These are phyloP conservation scores for Tinamus major DNA, from an alignment of 2,797 vertebrate species.

Conservation along the genomic window DNA sequence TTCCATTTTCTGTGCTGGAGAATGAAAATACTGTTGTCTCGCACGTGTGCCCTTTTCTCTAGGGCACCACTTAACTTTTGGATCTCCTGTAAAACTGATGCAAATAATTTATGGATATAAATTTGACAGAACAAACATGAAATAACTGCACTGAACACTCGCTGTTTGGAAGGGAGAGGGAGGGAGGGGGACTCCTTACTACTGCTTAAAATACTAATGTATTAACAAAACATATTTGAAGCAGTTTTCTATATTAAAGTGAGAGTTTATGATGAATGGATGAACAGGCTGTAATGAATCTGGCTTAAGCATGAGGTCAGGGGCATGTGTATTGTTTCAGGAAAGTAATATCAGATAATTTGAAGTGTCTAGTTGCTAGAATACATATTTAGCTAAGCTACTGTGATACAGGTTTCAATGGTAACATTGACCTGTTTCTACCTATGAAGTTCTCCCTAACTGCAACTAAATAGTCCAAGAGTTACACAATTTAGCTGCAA, in stretches of 20 bases:
- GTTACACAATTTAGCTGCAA: background rate
- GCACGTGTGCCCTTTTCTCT: background rate
- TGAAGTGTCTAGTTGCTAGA: background rate
- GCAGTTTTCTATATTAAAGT: background rate
- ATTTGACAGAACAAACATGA: background rate
- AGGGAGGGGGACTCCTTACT: background rate
- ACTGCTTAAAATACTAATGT: background rate
- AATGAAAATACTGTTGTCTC: background rate
- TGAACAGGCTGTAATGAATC: background rate
- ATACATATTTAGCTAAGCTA: background rate
- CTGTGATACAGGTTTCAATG: background rate
- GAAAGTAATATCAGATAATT: background rate
- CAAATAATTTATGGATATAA: background rate
- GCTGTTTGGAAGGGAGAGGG: background rate
- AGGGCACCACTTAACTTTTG: background rate
- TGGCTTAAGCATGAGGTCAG: background rate
- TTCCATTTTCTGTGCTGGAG: background rate
- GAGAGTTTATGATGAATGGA: background rate
- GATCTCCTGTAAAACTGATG: background rate
- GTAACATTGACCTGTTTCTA: background rate
- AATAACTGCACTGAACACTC: background rate
- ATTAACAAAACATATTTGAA: background rate
- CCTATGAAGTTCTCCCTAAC: background rate
- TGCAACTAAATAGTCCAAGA: background rate
- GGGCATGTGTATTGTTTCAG: background rate